phyloP scores from a whole-genome alignment of 2,113 vertebrate genomes.

The Stegastes partitus region DNA sequence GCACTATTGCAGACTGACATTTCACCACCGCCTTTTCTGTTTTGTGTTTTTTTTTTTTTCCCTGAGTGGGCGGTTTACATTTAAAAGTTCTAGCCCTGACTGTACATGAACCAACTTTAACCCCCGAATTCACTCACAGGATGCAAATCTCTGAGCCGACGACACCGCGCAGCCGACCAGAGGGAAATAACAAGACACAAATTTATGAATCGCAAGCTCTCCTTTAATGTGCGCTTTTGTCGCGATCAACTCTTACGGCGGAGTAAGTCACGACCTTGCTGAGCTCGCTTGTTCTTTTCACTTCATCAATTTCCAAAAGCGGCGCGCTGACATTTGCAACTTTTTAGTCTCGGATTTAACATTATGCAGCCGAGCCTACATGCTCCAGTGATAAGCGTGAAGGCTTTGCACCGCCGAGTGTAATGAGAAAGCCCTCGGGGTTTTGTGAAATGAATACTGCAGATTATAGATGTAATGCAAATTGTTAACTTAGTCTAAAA shows the following conservation, averaged over 20 bases:
- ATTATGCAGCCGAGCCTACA: slow-evolving; percentile 5
- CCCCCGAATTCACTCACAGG: background rate
- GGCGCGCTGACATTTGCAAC: slow-evolving; percentile 30
- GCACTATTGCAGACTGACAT: slow-evolving; percentile 63
- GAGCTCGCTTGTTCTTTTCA: slow-evolving; percentile 34
- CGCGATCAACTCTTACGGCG: slow-evolving; percentile 3
- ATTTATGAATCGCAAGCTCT: slow-evolving; percentile 28
- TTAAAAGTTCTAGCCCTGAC: slow-evolving; percentile 36
- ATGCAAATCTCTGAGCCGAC: slow-evolving; percentile 34
- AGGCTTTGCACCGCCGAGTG: slow-evolving; percentile 24
- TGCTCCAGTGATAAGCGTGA: slow-evolving; percentile 6
- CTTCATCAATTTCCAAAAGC: slow-evolving; percentile 47
- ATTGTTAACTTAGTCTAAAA: slow-evolving; percentile 32
- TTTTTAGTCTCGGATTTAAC: slow-evolving; percentile 42
- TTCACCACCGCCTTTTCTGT: slow-evolving; percentile 43
- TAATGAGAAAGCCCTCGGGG: slow-evolving; percentile 22
- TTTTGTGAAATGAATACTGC: slow-evolving; percentile 11
- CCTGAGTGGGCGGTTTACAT: slow-evolving; percentile 61
- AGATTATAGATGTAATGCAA: slow-evolving; percentile 26
- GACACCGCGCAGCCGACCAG: slow-evolving; percentile 2
- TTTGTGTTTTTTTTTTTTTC: slow-evolving; percentile 18
- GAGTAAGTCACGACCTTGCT: slow-evolving; percentile 28
- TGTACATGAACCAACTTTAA: slow-evolving; percentile 49
- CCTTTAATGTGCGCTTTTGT: slow-evolving; percentile 2
- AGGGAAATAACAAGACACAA: slow-evolving; percentile 7